A percentile compares a stretch with the other conserved stretches of the same genome.
phyloP scores from a whole-genome alignment of 2,113 vertebrate genomes.

The Holacanthus passer region DNA sequence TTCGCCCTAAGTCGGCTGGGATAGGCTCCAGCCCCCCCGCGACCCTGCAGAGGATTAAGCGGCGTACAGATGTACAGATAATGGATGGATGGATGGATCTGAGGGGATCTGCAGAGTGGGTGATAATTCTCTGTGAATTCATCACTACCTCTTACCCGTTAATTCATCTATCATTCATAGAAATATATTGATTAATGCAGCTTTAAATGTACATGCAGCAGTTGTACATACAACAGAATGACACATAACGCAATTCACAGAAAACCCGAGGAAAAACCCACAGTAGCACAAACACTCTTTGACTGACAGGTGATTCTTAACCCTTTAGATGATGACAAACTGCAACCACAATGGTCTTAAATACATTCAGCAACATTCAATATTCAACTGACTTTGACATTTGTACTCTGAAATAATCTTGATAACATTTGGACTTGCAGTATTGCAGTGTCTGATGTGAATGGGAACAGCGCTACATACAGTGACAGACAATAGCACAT shows the following conservation, averaged over 20 bases:
- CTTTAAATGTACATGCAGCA: not conserved
- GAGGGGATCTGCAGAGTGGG: not conserved
- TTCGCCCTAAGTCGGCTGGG: too few relatives aligned
- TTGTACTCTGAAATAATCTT: not conserved
- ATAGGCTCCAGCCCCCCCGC: too few relatives aligned
- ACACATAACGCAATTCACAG: not conserved
- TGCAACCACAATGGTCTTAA: not conserved
- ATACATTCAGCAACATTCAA: not conserved
- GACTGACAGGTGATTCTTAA: too few relatives aligned
- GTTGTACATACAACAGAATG: not conserved
- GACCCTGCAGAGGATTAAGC: too few relatives aligned
- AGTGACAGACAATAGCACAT: slow-evolving; percentile 63
- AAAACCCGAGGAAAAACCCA: not conserved
- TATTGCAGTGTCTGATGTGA: slow-evolving; percentile 1
- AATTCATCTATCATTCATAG: not conserved
- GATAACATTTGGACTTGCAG: slow-evolving; percentile 9
- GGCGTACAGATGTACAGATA: too few relatives aligned
- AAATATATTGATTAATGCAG: not conserved
- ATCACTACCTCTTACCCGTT: not conserved
- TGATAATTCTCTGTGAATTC: too few relatives aligned
- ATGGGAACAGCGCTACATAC: slow-evolving; percentile 16
- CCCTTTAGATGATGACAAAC: not conserved
- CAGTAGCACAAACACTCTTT: too few relatives aligned
- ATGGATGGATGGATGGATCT: too few relatives aligned
- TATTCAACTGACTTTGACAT: not conserved